These are phyloP conservation scores for Rafetus swinhoei DNA, from an alignment of 2,113 vertebrate genomes.

Conservation along the genomic window DNA sequence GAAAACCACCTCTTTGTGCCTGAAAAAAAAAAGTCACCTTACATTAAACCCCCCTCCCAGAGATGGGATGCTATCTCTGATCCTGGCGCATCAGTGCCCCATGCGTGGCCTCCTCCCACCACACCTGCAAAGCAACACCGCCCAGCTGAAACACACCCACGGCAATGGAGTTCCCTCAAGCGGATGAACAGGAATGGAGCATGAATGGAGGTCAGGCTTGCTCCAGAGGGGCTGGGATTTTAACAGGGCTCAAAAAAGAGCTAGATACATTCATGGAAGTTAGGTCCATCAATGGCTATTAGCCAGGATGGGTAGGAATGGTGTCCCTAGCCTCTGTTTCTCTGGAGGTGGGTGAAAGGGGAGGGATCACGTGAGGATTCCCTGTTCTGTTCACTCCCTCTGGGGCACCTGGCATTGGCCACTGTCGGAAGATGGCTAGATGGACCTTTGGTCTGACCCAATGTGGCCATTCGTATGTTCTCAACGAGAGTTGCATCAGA, in stretches of 20 bases:
- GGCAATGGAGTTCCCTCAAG: fast-evolving
- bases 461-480: background rate
- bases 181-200: background rate
- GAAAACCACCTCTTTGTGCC: background rate
- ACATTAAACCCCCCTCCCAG: background rate
- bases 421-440: background rate
- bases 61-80: background rate
- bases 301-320: too few relatives aligned
- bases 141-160: fast-evolving
- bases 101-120: background rate
- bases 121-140: fast-evolving
- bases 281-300: too few relatives aligned
- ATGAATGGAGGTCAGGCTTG: background rate
- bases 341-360: background rate
- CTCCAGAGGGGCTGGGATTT: background rate
- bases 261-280: too few relatives aligned
- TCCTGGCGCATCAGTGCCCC: background rate
- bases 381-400: background rate
- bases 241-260: too few relatives aligned
- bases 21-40: background rate
- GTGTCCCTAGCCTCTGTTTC: too few relatives aligned
- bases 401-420: too few relatives aligned
- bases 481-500: background rate
- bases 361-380: background rate
- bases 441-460: background rate